phyloP scores from a whole-genome alignment of 2,888 invertebrate genomes.

The Petrophora chlorosata region DNA sequence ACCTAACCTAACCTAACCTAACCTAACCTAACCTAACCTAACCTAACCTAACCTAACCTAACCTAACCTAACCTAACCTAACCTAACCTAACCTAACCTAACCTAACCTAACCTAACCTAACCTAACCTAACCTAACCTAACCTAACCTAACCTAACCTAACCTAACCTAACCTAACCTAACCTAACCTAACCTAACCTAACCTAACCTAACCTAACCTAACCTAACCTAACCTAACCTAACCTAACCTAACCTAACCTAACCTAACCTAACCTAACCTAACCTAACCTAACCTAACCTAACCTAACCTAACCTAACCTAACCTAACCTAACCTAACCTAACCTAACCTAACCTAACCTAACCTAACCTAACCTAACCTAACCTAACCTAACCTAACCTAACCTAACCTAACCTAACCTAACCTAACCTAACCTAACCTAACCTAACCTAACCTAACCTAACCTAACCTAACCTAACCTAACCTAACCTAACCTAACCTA shows the following conservation, averaged over 20 bases:
- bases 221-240: constrained; percentile 32
- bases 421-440: no score
- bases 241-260: constrained; percentile 30
- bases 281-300: constrained; percentile 31
- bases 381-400: constrained; percentile 24
- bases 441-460: no score
- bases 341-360: constrained; percentile 31
- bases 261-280: constrained; percentile 36
- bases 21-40: constrained; percentile 33
- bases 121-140: constrained; percentile 33
- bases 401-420: constrained; percentile 24
- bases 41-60: constrained; percentile 36
- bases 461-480: no score
- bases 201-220: constrained; percentile 36
- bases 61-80: constrained; percentile 32
- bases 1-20: constrained; percentile 26
- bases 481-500: no score
- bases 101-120: constrained; percentile 34
- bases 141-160: constrained; percentile 33
- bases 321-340: constrained; percentile 39
- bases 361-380: constrained; percentile 25
- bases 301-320: constrained; percentile 38
- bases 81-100: constrained; percentile 32
- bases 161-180: constrained; percentile 32
- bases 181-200: constrained; percentile 33